These are phyloP conservation scores for Chorisops tibialis DNA, from an alignment of 2,888 invertebrate species.

Conservation along the genomic window DNA sequence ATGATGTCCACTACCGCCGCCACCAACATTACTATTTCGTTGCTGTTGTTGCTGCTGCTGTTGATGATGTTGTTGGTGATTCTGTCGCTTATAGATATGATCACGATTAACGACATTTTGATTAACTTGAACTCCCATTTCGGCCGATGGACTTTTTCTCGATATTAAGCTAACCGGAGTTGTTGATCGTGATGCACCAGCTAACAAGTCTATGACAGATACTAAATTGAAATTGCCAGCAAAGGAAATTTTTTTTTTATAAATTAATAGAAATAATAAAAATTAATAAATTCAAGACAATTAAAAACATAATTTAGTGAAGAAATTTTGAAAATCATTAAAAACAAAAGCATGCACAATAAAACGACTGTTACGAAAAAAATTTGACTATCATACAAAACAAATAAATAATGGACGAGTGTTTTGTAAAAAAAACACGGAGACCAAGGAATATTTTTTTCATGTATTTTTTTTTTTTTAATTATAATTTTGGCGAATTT, in stretches of 20 bases:
- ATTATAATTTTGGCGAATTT: neutral
- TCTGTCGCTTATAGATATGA: constrained; percentile 43
- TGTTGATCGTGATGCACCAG: constrained; percentile 68
- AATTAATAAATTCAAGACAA: neutral
- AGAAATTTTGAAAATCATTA: neutral
- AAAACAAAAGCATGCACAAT: neutral
- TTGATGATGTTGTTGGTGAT: constrained; percentile 48
- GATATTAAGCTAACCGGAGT: constrained; percentile 72
- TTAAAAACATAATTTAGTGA: neutral
- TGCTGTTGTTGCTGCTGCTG: constrained; percentile 47
- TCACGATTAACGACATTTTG: constrained; percentile 41
- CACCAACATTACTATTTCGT: constrained; percentile 30
- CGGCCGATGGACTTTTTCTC: constrained; percentile 81
- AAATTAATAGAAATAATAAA: neutral
- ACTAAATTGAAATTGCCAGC: constrained; percentile 29
- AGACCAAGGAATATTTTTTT: constrained; percentile 24
- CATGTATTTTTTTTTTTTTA: neutral
- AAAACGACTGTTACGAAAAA: neutral
- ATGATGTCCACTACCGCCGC: constrained; percentile 36
- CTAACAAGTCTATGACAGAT: constrained; percentile 53
- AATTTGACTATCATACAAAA: neutral
- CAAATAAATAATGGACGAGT: neutral
- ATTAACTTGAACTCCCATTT: constrained; percentile 74
- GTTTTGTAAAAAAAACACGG: constrained; percentile 26
- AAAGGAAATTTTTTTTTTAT: neutral